Evolutionary conservation across 2,888 invertebrate species (phyloP), one percentile per base, ranked within the genome.

Genomic region (Caenorhabditis uteleia): DNA sequence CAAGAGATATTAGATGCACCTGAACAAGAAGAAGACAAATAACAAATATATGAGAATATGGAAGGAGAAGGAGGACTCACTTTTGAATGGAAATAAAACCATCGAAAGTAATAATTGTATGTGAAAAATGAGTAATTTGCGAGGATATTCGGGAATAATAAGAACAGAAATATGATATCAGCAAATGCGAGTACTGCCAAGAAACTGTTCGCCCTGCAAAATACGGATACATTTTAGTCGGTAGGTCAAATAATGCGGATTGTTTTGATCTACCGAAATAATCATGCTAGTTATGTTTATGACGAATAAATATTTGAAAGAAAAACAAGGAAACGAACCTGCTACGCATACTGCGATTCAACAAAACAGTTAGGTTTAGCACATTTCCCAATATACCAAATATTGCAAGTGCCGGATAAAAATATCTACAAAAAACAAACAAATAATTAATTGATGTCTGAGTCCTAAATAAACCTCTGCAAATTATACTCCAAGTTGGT

Each of bases 351-450:
- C 50, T 73, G 44, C 58, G 56, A 48, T 82, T 82, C 27, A 81
- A 51, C 10, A 81, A 57, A 1, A 81, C 81, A 14, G 81, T 82
- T 33, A 81, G 53, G 43, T 81, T 81, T 33, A 81, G 69, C 20
- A 67, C 60, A 44, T 81, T 81, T 47, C 81, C 81, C 36, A 81
- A 56, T 42, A 81, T 82, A 8, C 81, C 81, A 56, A 82, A 79
- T 18, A 78, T 57, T 25, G 75, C 77, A 7, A 81, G 47, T 33
- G 72, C 67, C 36, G 82, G 82, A 51, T 81, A 81, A 44, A 81
- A 62, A 53, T 80, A 81, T 31, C 81, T 75, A 57, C 29, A 75
- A 48, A 16, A 23, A 23, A 6, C 42, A 8, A 5, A 7, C 4
- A 40, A 12, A 5, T 5, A 38, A 27, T 12, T 16, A 38, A 43